phyloP scores from a whole-genome alignment of 2,113 vertebrate genomes.

The Electrona antarctica region DNA sequence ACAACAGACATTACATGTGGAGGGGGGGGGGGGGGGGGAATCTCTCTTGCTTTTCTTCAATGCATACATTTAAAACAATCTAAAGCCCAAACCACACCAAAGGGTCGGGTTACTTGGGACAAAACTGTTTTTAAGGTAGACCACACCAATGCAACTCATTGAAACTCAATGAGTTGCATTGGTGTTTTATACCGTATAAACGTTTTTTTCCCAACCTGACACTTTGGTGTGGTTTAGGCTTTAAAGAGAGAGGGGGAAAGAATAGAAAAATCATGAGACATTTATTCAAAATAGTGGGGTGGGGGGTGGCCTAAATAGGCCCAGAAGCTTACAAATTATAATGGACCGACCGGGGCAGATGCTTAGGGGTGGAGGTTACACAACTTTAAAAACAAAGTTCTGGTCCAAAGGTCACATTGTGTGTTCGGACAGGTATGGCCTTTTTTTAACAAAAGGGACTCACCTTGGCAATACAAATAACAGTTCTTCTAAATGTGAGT shows the following conservation, averaged over 20 bases:
- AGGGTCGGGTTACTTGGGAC: no score
- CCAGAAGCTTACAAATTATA: slow-evolving; percentile 5
- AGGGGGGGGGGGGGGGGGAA: slow-evolving; percentile 41
- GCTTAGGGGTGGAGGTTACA: slow-evolving; percentile 6
- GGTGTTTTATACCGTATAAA: no score
- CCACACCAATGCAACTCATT: no score
- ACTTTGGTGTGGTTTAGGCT: no score
- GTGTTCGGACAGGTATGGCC: background rate
- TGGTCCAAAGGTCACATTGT: slow-evolving; percentile 41
- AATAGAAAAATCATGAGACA: slow-evolving; percentile 23
- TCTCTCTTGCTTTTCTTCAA: slow-evolving; percentile 44
- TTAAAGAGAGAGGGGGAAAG: slow-evolving; percentile 17
- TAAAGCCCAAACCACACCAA: slow-evolving; percentile 69
- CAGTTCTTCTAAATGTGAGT: no score
- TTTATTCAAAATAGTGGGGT: slow-evolving; percentile 19
- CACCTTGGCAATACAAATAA: no score
- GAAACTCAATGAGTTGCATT: no score
- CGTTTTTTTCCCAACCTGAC: no score
- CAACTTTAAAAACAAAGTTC: slow-evolving; percentile 67
- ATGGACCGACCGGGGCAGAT: background rate
- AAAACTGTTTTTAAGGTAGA: no score
- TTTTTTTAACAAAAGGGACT: no score
- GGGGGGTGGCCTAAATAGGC: slow-evolving; percentile 2
- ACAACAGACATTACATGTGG: slow-evolving; percentile 56
- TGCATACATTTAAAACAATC: slow-evolving; percentile 76